These are phyloP conservation scores for Polyommatus icarus DNA, from an alignment of 2,888 invertebrate species.

Conservation along the genomic window DNA sequence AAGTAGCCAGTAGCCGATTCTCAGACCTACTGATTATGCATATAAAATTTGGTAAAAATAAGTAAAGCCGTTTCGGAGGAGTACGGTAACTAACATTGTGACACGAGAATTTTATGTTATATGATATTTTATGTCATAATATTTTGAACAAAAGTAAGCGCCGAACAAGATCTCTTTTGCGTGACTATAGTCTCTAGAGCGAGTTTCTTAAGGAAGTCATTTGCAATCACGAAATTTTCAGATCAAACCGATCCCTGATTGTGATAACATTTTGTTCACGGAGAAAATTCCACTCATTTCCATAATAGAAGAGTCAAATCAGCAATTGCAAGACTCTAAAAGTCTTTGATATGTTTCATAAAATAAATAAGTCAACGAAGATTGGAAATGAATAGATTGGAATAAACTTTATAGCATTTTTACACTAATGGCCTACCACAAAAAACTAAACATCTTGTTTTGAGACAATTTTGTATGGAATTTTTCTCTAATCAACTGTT, in stretches of 20 bases:
- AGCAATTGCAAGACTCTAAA: neutral
- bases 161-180: neutral
- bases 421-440: neutral
- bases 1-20: too few species aligned
- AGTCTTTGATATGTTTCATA: neutral
- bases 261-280: neutral
- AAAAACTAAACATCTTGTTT: too few species aligned
- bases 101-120: too few species aligned
- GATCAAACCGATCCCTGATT: neutral
- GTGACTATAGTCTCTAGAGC: neutral
- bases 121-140: neutral
- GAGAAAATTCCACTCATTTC: neutral
- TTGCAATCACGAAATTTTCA: conserved; percentile 2
- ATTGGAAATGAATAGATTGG: neutral
- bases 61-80: too few species aligned
- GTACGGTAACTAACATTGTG: too few species aligned
- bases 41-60: too few species aligned
- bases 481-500: too few species aligned
- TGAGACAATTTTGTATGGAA: too few species aligned
- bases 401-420: neutral
- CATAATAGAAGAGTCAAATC: conserved; percentile 16
- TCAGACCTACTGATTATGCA: too few species aligned
- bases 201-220: conserved; percentile 16
- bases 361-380: conserved; percentile 2
- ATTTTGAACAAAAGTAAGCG: neutral